Evolutionary conservation across 1,140 invertebrate genomes (phyloP).

Genomic region (Drosophila biarmipes): DNA sequence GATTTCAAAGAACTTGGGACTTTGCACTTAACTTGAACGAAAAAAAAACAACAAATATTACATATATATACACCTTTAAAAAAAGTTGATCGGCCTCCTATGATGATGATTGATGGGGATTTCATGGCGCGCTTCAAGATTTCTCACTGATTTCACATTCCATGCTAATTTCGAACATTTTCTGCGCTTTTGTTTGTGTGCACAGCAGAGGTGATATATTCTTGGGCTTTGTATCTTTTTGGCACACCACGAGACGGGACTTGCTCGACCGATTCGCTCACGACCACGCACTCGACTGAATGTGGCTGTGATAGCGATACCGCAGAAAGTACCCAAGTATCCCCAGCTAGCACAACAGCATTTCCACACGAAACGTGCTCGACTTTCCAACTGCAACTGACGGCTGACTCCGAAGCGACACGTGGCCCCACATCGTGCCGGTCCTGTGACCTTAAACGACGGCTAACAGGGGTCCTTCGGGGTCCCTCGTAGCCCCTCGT

Average conservation of each 20-base stretch:
- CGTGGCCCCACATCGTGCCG: slow-evolving; percentile 14
- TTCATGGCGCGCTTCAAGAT: background rate
- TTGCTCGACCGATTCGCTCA: slow-evolving; percentile 28
- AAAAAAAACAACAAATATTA: background rate
- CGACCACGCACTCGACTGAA: slow-evolving; percentile 69
- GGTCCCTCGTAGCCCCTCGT: background rate
- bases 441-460: slow-evolving; percentile 21
- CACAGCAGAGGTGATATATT: background rate
- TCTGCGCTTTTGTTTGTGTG: background rate
- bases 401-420: slow-evolving; percentile 6
- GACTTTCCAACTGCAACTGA: slow-evolving; percentile 43
- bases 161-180: background rate
- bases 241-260: background rate
- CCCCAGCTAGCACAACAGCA: slow-evolving; percentile 1
- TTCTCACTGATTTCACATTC: slow-evolving; percentile 1
- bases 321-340: background rate
- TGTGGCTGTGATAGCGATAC: slow-evolving; percentile 24
- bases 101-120: background rate
- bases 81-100: background rate
- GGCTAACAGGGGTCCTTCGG: slow-evolving; percentile 36
- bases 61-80: slow-evolving; percentile 5
- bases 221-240: background rate
- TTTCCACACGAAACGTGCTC: slow-evolving; percentile 16
- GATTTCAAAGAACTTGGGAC: background rate
- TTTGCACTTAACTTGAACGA: slow-evolving; percentile 1